Evolutionary conservation across 2,888 invertebrate species (phyloP).

Genomic region (Acanthosepion lycidas): DNA sequence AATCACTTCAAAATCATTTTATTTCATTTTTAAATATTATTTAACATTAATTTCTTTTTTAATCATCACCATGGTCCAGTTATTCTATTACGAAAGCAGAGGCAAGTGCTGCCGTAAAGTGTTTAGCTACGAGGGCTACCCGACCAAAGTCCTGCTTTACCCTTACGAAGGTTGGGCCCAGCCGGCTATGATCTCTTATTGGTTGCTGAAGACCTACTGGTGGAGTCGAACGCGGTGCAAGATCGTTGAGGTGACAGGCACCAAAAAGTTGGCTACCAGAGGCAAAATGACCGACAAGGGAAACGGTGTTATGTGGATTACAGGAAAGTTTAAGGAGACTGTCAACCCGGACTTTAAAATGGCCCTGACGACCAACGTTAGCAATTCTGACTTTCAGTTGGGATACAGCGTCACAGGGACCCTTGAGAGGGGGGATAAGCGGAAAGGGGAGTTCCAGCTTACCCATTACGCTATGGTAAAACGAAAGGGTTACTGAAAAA

Average conservation of each 20-base stretch:
- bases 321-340: constrained; percentile 82
- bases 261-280: constrained; percentile 83
- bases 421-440: constrained; percentile 84
- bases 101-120: constrained; percentile 88
- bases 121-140: constrained; percentile 86
- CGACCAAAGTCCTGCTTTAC: constrained; percentile 88
- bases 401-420: constrained; percentile 92
- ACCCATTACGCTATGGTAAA: constrained; percentile 91
- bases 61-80: constrained; percentile 78
- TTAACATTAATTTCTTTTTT: neutral
- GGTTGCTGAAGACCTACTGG: constrained; percentile 90
- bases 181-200: constrained; percentile 88
- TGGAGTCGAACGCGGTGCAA: constrained; percentile 89
- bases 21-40: neutral
- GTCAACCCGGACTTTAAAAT: constrained; percentile 75
- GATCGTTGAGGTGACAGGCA: constrained; percentile 88
- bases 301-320: constrained; percentile 85
- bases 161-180: constrained; percentile 93
- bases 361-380: constrained; percentile 88
- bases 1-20: no score
- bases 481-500: constrained; percentile 80
- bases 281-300: constrained; percentile 88
- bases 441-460: constrained; percentile 86
- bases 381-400: constrained; percentile 90
- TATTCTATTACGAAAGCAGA: constrained; percentile 85